phyloP scores from a whole-genome alignment of 53 echinoderm and acorn worm genomes.

The Crossaster papposus region DNA sequence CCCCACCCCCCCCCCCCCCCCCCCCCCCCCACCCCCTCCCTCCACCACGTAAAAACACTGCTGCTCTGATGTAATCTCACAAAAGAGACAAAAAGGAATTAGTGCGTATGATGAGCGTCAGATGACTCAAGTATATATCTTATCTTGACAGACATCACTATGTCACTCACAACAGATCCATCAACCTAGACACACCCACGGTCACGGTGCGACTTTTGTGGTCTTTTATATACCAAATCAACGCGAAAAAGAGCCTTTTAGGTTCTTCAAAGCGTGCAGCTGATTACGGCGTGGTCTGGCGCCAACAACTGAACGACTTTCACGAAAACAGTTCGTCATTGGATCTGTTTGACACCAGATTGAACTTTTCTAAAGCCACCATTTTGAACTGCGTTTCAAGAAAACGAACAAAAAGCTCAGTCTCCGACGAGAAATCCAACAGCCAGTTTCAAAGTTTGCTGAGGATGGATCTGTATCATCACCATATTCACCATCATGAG shows the following conservation, averaged over 20 bases:
- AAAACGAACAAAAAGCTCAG: not conserved
- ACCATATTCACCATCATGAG: conserved; percentile 35
- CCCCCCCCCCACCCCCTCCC: too few relatives aligned
- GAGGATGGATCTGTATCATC: conserved; percentile 34
- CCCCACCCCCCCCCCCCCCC: too few relatives aligned
- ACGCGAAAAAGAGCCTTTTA: not conserved
- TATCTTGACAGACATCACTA: not conserved
- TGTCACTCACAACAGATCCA: not conserved
- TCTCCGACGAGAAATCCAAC: not conserved
- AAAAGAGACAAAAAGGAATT: too few relatives aligned
- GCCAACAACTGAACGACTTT: not conserved
- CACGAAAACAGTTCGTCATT: not conserved
- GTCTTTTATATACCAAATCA: not conserved
- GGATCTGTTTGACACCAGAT: not conserved
- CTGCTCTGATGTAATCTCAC: too few relatives aligned
- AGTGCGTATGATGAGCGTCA: too few relatives aligned
- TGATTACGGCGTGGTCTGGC: not conserved
- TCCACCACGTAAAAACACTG: too few relatives aligned
- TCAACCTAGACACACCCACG: not conserved
- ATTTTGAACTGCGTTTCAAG: not conserved
- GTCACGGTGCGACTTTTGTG: not conserved
- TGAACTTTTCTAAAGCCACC: not conserved
- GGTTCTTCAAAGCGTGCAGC: not conserved
- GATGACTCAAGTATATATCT: too few relatives aligned
- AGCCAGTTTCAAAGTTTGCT: not conserved